Evolutionary conservation across 2,888 invertebrate species (phyloP), one percentile per base, ranked within the genome.

Genomic region (Lasioglossum calceatum): DNA sequence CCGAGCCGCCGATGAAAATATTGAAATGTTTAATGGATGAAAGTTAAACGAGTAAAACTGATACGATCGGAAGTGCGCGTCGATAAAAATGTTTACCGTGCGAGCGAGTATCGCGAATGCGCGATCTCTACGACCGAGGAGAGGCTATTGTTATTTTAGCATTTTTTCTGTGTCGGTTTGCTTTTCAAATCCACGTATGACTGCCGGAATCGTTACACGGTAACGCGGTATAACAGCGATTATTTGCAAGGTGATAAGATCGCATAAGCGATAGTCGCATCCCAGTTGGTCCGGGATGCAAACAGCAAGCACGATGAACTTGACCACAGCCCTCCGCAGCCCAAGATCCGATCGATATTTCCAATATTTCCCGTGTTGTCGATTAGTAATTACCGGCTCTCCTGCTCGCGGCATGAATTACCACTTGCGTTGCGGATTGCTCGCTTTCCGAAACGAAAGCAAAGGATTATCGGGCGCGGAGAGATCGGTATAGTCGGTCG

Each of bases 181-280:
- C 19, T 42, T 42, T 27, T 75, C n/a, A 3, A 67, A 78, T 61
- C 61, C 58, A 42, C 58, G 58, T 58, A n/a, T 4, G 32, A 50
- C 61, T 70, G 23, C 10, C n/a, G 58, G 16, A 54, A 44, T 81
- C 72, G 61, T 81, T 36, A 50, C 61, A 67, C 54, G n/a, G 54
- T 58, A 32, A n/a, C 39, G 50, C 39, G 8, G 67, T 44, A 78
- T 54, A 47, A 78, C 39, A n/a, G 44, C 80, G 82, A 86, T 87
- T 85, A 89, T 64, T 84, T 61, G 70, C 42, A 81, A 47, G 19
- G 50, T 73, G 84, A 87, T 89, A 89, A 83, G 84, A 89, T 86
- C 87, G 75, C 44, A n/a, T 47, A 61, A 72, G 3, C 71, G 85
- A 85, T 89, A 84, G 54, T 61, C 47, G 42, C 44, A 61, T 85